Evolutionary conservation across 2,113 vertebrate species (phyloP).

Genomic region (Lasiurus borealis): DNA sequence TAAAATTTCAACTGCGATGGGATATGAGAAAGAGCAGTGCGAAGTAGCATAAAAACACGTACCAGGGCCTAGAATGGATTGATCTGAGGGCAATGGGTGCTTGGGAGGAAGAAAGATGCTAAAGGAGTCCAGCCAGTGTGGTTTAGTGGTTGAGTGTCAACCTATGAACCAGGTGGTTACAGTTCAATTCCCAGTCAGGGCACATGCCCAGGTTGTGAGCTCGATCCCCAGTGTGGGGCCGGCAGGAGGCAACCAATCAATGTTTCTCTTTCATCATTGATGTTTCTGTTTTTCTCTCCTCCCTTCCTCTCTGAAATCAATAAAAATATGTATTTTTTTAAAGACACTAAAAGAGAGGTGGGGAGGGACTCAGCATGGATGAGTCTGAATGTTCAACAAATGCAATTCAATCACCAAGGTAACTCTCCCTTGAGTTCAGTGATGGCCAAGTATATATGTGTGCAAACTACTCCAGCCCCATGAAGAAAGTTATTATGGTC

Average conservation of each 20-base stretch:
- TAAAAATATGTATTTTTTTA: no score
- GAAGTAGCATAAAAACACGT: not conserved
- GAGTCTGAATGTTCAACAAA: not conserved
- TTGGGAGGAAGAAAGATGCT: not conserved
- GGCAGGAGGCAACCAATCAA: no score
- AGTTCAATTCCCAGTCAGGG: no score
- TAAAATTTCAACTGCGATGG: not conserved
- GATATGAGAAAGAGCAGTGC: not conserved
- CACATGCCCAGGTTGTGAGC: no score
- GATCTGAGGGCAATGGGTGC: not conserved
- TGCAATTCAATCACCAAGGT: not conserved
- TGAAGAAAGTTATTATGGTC: not conserved
- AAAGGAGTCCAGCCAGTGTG: not conserved
- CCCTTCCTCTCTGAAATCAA: no score
- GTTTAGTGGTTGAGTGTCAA: no score
- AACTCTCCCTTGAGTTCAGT: not conserved
- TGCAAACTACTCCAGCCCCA: not conserved
- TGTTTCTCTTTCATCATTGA: no score
- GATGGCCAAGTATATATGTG: not conserved
- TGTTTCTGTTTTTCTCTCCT: no score
- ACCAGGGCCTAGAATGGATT: not conserved
- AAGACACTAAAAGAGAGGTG: not conserved
- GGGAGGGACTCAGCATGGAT: not conserved
- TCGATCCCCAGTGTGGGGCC: no score
- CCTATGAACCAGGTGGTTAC: no score